phyloP scores from a whole-genome alignment of 2,113 vertebrate species.

The Neopipo cinnamomea region DNA sequence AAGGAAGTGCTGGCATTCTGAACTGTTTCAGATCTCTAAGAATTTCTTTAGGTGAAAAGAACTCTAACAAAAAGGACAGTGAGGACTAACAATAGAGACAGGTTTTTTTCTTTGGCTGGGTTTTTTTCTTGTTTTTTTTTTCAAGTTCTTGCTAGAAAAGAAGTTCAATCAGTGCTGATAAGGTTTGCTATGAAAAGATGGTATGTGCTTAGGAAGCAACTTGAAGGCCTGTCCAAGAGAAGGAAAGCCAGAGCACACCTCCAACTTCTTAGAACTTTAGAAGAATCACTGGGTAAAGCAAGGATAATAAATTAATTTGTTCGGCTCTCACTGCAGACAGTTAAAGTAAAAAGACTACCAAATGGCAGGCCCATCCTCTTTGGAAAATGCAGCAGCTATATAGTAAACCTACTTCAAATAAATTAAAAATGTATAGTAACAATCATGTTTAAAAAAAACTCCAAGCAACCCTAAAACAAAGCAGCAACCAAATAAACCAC shows the following conservation, averaged over 20 bases:
- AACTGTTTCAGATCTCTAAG: neutral
- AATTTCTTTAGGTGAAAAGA: neutral
- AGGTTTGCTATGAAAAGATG: neutral
- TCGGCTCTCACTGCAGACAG: neutral
- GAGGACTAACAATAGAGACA: neutral
- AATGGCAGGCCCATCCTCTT: neutral
- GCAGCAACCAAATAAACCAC: neutral
- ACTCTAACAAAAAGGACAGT: neutral
- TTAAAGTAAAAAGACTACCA: neutral
- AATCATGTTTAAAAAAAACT: accelerated
- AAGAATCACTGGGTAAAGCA: neutral
- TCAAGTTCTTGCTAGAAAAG: neutral
- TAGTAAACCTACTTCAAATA: neutral
- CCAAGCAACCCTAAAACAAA: neutral
- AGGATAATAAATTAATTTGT: neutral
- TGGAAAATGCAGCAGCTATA: neutral
- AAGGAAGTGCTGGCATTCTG: neutral
- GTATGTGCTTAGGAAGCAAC: neutral
- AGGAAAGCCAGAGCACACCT: neutral
- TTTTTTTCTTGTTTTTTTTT: accelerated
- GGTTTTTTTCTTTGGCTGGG: accelerated
- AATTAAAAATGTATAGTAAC: neutral
- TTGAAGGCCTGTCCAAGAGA: neutral
- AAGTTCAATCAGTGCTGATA: neutral
- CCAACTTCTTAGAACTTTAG: neutral